Base-by-base conservation (phyloP, 2,797 vertebrate species). In the Melanotaenia pygmaea region DNA sequence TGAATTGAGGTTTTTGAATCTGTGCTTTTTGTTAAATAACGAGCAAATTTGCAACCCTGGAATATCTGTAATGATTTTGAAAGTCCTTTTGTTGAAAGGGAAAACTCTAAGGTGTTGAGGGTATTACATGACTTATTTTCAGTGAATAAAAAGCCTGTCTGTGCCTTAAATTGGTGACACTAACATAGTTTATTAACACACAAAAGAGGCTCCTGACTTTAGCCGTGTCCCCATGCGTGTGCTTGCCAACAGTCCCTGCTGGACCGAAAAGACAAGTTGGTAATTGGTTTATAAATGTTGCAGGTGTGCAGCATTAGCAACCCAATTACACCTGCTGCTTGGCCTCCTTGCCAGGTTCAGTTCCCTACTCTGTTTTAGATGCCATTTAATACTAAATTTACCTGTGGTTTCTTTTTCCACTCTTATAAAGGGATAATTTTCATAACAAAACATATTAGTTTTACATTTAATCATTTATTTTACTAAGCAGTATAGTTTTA, bases 221-320 rank as follows among this genome's bases (percentile, higher is more conserved):
- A 1, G 9, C 50, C 50, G 22, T 24, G 50, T 51, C 10, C n/a
- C 20, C 50, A 51, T 22, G n/a, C 50, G 1, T 22, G 24, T 30
- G 12, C 34, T 62, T 69, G 56, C 54, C 51, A 4, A 40, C 12
- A 51, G 59, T 68, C 67, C 22, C 47, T 14, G 60, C 53, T 47
- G 8, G 32, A 32, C 35, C 57, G 37, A 38, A 64, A 28, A 37
- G 38, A 70, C 65, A 65, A 30, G 59, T 20, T 40, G 20, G 47
- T 81, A 73, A 77, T 74, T 71, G 67, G 58, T 71, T 75, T 40
- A 32, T 72, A 75, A 75, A 70, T 38, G 68, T 38, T 68, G 50
- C 84, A 75, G 76, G 73, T 75, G 26, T 54, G 53, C 53, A 3
- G 16, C 53, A 28, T 51, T 51, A 54, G 53, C 24, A 6, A 26